Base-by-base conservation (phyloP, 1,140 invertebrate genomes). In the Dysdera silvatica region DNA sequence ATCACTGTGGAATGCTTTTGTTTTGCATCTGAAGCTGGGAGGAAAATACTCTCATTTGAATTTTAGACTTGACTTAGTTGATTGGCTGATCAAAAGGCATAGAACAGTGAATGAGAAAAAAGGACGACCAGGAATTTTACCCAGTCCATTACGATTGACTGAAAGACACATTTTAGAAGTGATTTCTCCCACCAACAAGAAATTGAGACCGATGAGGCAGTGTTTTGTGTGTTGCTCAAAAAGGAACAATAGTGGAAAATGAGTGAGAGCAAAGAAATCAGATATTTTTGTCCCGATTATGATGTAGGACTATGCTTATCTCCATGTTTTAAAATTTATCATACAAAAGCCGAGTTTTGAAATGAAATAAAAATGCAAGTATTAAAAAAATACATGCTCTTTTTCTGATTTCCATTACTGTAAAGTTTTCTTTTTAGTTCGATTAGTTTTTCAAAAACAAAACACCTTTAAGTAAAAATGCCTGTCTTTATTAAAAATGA, bases 171-270 rank as follows among this genome's bases (percentile, higher is more conserved):
- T 43, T 35, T 37, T 54, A 20, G 40, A 43, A 23, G 20, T 40
- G n/a, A 54, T 54, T 54, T 5, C 52, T 23, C 33, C 52, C 33
- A 54, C 4, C 35, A 32, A 54, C 31, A 54, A 54, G 40, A 54
- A 54, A 18, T 26, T 43, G 33, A 54, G 40, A 54, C 52, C 52
- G 24, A 54, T 32, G 40, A 54, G 52, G 52, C 52, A 54, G 24
- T 40, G 52, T 28, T 40, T 54, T 54, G 52, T 54, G 24, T 54
- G 52, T 43, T 54, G 52, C 40, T 40, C 33, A 20, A 54, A 54
- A 43, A 18, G 18, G 26, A 43, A 54, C 35, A 18, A 37, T 54
- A 10, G 5, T 54, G 52, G 29, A 54, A n/a, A n/a, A n/a, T n/a
- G n/a, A n/a, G n/a, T n/a, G n/a, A n/a, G n/a, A n/a, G n/a, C n/a